Evolutionary conservation across 2,888 invertebrate genomes (phyloP).

Genomic region (Archips crataeganus): DNA sequence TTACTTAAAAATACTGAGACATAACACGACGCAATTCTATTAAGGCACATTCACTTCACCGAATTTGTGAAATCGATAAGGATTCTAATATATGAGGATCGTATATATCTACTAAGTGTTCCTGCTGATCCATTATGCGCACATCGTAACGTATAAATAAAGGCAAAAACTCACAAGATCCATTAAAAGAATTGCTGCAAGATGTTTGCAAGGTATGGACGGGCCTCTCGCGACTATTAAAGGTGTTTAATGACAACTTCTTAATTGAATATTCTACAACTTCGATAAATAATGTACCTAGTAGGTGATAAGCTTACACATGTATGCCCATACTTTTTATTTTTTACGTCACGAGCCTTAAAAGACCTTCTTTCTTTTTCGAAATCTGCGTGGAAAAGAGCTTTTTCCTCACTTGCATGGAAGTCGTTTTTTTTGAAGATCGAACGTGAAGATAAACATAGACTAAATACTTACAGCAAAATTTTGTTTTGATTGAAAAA

Average conservation of each 20-base stretch:
- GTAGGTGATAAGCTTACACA: no score
- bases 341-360: no score
- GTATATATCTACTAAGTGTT: conserved; percentile 71
- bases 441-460: no score
- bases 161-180: conserved; percentile 84
- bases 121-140: conserved; percentile 81
- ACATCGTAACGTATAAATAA: conserved; percentile 83
- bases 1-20: not conserved
- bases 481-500: no score
- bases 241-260: conserved; percentile 1
- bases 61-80: conserved; percentile 42
- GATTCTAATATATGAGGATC: conserved; percentile 43
- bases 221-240: conserved; percentile 43
- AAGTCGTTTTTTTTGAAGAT: no score
- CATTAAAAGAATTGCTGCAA: conserved; percentile 82
- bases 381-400: no score
- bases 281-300: no score
- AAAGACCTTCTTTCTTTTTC: no score
- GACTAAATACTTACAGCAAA: no score
- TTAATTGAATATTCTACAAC: not conserved
- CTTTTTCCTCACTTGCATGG: no score
- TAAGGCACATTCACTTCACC: conserved; percentile 3
- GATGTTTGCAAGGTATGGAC: conserved; percentile 63
- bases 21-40: conserved; percentile 5
- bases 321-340: no score